Evolutionary conservation across 2,113 vertebrate species (phyloP).

Genomic region (Laterallus jamaicensis): DNA sequence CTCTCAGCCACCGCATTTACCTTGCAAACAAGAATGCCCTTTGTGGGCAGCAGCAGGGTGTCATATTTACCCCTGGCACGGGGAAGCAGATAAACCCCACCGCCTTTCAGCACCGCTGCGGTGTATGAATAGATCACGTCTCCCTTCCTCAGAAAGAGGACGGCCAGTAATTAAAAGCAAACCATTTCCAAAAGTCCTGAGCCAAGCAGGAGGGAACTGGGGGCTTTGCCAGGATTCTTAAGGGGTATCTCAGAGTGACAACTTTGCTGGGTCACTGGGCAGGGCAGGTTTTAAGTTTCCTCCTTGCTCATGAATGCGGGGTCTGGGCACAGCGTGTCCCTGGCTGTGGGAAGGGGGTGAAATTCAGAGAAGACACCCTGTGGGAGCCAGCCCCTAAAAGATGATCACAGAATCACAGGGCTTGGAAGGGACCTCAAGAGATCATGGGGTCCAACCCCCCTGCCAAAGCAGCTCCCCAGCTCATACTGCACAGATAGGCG

Average conservation of each 20-base stretch:
- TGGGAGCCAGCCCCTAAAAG: background rate
- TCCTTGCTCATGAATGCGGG: fast-evolving
- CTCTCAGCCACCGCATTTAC: background rate
- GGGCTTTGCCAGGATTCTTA: background rate
- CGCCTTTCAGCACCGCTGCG: fast-evolving
- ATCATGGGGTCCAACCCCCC: no score
- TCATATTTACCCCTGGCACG: background rate
- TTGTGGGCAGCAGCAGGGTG: conserved; percentile 25
- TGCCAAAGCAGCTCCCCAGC: no score
- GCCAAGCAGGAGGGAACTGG: background rate
- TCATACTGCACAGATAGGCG: no score
- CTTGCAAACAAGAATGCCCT: background rate
- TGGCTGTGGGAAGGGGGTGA: background rate
- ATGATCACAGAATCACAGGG: background rate
- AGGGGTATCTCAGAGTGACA: background rate
- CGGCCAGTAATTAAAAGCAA: background rate
- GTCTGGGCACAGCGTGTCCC: fast-evolving
- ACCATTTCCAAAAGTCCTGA: background rate
- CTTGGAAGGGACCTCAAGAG: no score
- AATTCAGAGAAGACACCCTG: background rate
- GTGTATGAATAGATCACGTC: fast-evolving
- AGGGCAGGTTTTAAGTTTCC: background rate
- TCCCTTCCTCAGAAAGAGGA: background rate
- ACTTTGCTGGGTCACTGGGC: background rate
- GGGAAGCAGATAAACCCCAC: background rate